Evolutionary conservation across 2,888 invertebrate species (phyloP).

Genomic region (Nudaria mundana): DNA sequence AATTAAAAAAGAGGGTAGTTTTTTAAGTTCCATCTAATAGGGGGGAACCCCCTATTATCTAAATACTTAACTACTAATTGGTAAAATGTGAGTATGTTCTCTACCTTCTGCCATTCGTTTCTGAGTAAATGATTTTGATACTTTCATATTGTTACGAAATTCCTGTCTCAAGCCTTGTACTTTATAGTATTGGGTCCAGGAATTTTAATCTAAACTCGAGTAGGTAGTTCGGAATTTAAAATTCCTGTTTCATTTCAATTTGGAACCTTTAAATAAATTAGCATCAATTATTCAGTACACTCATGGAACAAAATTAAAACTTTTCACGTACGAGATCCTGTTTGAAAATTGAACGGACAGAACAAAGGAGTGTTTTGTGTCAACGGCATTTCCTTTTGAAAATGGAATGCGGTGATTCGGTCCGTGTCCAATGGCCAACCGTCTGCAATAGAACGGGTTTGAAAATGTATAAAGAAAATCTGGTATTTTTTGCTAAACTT

Average conservation of each 20-base stretch:
- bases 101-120: too few relatives aligned
- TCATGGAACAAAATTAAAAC: conserved; percentile 38
- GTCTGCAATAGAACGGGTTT: conserved; percentile 48
- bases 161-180: too few relatives aligned
- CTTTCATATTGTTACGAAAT: too few relatives aligned
- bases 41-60: too few relatives aligned
- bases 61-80: too few relatives aligned
- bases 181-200: too few relatives aligned
- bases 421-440: conserved; percentile 43
- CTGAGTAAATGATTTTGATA: too few relatives aligned
- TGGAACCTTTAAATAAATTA: conserved; percentile 38
- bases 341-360: conserved; percentile 55
- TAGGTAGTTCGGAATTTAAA: too few relatives aligned
- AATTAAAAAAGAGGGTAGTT: too few relatives aligned
- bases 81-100: too few relatives aligned
- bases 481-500: conserved; percentile 38
- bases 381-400: conserved; percentile 67
- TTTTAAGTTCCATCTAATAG: too few relatives aligned
- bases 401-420: conserved; percentile 62
- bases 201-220: too few relatives aligned
- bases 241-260: conserved; percentile 23
- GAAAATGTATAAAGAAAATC: conserved; percentile 41
- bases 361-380: conserved; percentile 71
- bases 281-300: conserved; percentile 40
- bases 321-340: conserved; percentile 47